phyloP scores from a whole-genome alignment of 2,888 invertebrate species.

The Phyllotreta striolata region DNA sequence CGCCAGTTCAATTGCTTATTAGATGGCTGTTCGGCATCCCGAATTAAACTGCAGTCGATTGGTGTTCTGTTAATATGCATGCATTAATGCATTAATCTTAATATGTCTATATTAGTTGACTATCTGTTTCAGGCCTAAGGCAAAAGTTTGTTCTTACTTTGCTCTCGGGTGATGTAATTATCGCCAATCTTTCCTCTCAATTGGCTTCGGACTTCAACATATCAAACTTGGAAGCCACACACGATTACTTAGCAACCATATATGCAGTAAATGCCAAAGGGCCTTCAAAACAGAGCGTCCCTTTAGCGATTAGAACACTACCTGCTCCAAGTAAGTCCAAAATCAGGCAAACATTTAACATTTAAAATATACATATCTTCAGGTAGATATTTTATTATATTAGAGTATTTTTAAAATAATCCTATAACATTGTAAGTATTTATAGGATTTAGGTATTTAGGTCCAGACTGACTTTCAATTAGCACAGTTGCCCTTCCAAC shows the following conservation, averaged over 20 bases:
- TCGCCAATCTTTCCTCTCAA: constrained; percentile 60
- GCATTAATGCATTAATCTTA: background rate
- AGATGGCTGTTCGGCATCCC: too few species aligned
- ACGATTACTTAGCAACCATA: constrained; percentile 62
- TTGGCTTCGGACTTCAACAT: constrained; percentile 62
- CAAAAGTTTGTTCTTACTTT: constrained; percentile 60
- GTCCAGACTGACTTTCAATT: background rate
- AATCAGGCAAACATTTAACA: too few species aligned
- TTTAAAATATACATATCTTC: too few species aligned
- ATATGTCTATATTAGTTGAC: too few species aligned
- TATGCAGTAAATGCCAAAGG: constrained; percentile 75
- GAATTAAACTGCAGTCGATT: background rate
- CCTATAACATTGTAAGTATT: too few species aligned
- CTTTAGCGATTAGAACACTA: constrained; percentile 61
- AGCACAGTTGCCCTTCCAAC: background rate
- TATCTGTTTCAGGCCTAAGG: constrained; percentile 49
- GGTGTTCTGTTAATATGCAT: background rate
- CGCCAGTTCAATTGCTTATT: too few species aligned
- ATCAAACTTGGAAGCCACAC: constrained; percentile 63
- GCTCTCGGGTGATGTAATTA: constrained; percentile 53
- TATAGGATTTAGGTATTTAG: background rate
- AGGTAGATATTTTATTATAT: too few species aligned
- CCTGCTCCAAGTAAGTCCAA: constrained; percentile 55
- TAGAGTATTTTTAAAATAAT: too few species aligned
- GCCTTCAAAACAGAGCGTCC: constrained; percentile 58